Evolutionary conservation across 2,113 vertebrate species (phyloP).

Genomic region (Clarias magur): DNA sequence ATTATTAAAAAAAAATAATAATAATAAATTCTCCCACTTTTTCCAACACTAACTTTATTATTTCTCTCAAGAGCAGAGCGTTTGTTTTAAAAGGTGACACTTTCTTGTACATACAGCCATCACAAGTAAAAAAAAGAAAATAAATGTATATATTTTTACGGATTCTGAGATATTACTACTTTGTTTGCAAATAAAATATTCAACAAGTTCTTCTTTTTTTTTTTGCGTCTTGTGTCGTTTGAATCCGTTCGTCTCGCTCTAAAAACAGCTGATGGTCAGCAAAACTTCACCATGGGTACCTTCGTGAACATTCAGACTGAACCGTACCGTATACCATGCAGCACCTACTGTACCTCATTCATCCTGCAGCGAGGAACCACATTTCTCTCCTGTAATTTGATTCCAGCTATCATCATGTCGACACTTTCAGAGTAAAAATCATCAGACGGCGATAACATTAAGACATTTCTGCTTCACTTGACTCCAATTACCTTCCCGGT

Average conservation of each 20-base stretch:
- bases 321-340: background rate
- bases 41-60: slow-evolving; percentile 34
- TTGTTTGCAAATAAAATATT: slow-evolving; percentile 83
- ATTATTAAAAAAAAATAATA: too few relatives aligned
- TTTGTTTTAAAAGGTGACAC: slow-evolving; percentile 67
- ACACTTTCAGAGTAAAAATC: slow-evolving; percentile 26
- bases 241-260: background rate
- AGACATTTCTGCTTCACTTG: slow-evolving; percentile 36
- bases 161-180: slow-evolving; percentile 81
- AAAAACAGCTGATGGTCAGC: background rate
- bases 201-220: slow-evolving; percentile 64
- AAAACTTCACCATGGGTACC: background rate
- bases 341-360: background rate
- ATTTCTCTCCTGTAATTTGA: slow-evolving; percentile 19
- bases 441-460: slow-evolving; percentile 39
- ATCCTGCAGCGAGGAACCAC: background rate
- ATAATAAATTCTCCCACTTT: background rate
- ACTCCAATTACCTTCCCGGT: slow-evolving; percentile 42
- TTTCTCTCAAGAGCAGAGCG: slow-evolving; percentile 52
- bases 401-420: slow-evolving; percentile 35
- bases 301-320: background rate
- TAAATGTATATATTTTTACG: slow-evolving; percentile 82
- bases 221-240: background rate
- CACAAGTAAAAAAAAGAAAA: slow-evolving; percentile 72
- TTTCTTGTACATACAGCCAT: slow-evolving; percentile 76